Evolutionary conservation across 2,113 vertebrate species (phyloP), one percentile per base, ranked within the genome.

Genomic region (Carollia perspicillata): DNA sequence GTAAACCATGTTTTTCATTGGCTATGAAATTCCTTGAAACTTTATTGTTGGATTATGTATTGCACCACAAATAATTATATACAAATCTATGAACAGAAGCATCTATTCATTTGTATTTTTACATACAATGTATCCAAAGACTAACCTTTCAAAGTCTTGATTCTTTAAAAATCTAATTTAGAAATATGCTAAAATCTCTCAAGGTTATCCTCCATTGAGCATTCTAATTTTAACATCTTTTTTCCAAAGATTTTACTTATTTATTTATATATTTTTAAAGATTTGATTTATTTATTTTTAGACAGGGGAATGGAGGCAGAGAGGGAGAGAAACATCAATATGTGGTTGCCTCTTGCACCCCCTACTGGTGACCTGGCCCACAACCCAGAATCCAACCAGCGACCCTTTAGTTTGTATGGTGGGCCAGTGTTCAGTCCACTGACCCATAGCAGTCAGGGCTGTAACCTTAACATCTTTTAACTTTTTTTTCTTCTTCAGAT

Each of bases 401-500:
- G 1, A 30, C 28, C 60, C 23, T 30, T 30, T 12, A 11, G 60
- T 63, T 13, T 4, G 0, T 26, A 63, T n/a, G n/a, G n/a, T n/a
- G n/a, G 28, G 26, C 28, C 4, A 5, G 60, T 2, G 28, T 11
- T 63, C 60, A 63, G 0, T 14, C 60, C 60, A 13, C 28, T 63
- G 60, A 63, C 10, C 28, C 11, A 30, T 11, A 63, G 26, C 60
- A 63, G 28, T 10, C 60, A 63, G 60, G 60, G 60, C 60, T 63
- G 28, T 63, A 30, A 63, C 28, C 49, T 85, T 49, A 92, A 77
- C 60, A 49, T 74, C 75, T 81, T 83, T 55, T 84, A 88, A 93
- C 40, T 6, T 69, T n/a, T 78, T 97, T 49, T 97, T 92, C 87
- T 33, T 65, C 71, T 90, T 94, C 97, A 99, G 99, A 99, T 99